Conservation (phyloP, 2,113 vertebrate genomes). For the Nothobranchius kuhntae region DNA sequence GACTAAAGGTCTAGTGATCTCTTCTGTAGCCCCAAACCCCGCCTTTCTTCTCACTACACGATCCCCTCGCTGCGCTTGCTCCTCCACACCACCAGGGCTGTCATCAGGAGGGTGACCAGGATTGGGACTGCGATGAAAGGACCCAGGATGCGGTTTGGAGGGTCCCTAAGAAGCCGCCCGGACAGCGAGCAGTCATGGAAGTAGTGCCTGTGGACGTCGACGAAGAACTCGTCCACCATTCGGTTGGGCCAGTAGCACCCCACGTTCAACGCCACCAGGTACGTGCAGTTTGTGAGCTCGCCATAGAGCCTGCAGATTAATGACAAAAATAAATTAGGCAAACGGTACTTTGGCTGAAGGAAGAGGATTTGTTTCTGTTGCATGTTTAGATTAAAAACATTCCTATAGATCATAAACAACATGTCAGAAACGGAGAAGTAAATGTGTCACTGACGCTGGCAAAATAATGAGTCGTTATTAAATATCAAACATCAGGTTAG, state of each 20-base stretch:
- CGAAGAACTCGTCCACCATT: conserved; percentile 90
- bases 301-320: conserved; percentile 79
- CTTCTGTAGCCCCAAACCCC: neutral
- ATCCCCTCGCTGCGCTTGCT: conserved; percentile 90
- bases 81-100: conserved; percentile 89
- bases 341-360: too few relatives aligned
- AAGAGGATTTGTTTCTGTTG: too few relatives aligned
- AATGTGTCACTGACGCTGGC: too few relatives aligned
- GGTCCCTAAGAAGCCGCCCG: conserved; percentile 85
- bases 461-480: too few relatives aligned
- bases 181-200: conserved; percentile 87
- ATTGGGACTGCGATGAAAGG: conserved; percentile 89
- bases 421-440: too few relatives aligned
- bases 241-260: conserved; percentile 92
- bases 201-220: conserved; percentile 85
- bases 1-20: conserved; percentile 10
- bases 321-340: conserved; percentile 7
- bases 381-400: too few relatives aligned
- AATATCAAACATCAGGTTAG: too few relatives aligned
- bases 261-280: conserved; percentile 77
- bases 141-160: conserved; percentile 85
- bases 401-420: too few relatives aligned
- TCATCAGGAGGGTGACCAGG: conserved; percentile 89
- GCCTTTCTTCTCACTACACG: conserved; percentile 60
- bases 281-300: conserved; percentile 90